Conservation (phyloP, 2,113 vertebrate species). For the Rattus rattus region DNA sequence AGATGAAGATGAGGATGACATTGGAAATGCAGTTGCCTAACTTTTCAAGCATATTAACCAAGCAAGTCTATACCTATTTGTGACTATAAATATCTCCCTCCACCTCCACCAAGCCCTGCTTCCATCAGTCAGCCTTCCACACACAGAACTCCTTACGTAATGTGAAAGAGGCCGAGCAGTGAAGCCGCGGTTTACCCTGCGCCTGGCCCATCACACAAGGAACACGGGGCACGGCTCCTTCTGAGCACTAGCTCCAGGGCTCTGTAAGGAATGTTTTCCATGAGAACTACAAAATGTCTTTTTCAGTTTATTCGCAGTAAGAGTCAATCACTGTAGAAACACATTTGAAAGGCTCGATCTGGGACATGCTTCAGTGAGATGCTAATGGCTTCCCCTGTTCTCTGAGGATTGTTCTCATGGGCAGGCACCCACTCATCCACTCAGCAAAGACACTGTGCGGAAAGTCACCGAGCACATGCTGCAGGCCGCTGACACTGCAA, state of each 20-base stretch:
- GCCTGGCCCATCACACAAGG: background rate
- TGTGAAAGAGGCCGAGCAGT: conserved; percentile 19
- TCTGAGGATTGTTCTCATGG: background rate
- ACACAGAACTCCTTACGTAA: conserved; percentile 66
- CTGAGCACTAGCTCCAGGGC: background rate
- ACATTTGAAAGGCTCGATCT: conserved; percentile 34
- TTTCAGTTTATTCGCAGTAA: conserved; percentile 24
- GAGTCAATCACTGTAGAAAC: conserved; percentile 14
- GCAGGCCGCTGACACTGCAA: conserved; percentile 10
- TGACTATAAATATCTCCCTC: conserved; percentile 69
- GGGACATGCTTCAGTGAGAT: background rate
- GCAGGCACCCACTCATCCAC: background rate
- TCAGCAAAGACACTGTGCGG: background rate
- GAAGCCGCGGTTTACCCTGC: conserved; percentile 21
- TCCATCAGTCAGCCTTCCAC: conserved; percentile 76
- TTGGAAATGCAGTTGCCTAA: conserved; percentile 61
- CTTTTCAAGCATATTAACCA: conserved; percentile 66
- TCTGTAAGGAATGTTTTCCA: conserved; percentile 4
- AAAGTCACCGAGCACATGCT: background rate
- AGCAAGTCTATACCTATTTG: conserved; percentile 62
- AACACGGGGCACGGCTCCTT: background rate
- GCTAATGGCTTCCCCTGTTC: background rate
- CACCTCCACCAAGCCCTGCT: conserved; percentile 73
- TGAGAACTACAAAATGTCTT: conserved; percentile 21
- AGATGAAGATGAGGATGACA: conserved; percentile 61